These are phyloP conservation scores for Cynaeus angustus DNA, from an alignment of 2,888 invertebrate species.

Conservation along the genomic window DNA sequence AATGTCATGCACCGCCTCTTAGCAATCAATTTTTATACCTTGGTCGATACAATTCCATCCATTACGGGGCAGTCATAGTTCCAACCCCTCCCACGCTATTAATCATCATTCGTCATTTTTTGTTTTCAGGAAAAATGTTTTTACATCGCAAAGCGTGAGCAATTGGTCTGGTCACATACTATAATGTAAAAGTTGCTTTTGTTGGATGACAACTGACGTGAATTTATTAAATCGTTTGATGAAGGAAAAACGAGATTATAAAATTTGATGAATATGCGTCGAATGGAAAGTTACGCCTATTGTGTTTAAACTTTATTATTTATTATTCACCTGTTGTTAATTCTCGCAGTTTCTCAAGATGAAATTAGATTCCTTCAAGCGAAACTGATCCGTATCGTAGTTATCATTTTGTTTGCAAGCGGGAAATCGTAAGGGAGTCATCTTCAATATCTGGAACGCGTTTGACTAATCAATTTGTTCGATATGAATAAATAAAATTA, in stretches of 20 bases:
- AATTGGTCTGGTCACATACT: constrained; percentile 8
- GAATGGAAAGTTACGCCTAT: constrained; percentile 18
- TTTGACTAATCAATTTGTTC: constrained; percentile 32
- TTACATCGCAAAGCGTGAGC: constrained; percentile 4
- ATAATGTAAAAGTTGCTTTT: constrained; percentile 19
- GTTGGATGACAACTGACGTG: constrained; percentile 7
- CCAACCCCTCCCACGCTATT: constrained; percentile 22
- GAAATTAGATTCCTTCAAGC: not conserved
- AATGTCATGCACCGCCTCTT: constrained; percentile 19
- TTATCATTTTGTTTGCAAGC: constrained; percentile 12
- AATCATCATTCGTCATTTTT: constrained; percentile 38
- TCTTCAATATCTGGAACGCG: constrained; percentile 15
- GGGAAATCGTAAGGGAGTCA: not conserved
- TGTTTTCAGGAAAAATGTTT: constrained; percentile 17
- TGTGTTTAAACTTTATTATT: constrained; percentile 23
- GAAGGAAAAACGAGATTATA: not conserved
- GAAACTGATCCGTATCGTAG: constrained; percentile 2
- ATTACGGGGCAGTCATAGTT: constrained; percentile 12
- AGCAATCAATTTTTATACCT: constrained; percentile 1
- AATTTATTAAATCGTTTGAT: constrained; percentile 6
- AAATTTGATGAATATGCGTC: not conserved
- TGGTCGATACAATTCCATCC: constrained; percentile 11
- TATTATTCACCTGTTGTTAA: constrained; percentile 3
- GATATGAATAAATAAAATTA: constrained; percentile 14
- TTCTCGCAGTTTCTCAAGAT: constrained; percentile 1